A percentile compares a stretch with the other conserved stretches of the same genome.
These are phyloP conservation scores for Pardalotus punctatus DNA, from an alignment of 2,113 vertebrate genomes.

Conservation along the genomic window DNA sequence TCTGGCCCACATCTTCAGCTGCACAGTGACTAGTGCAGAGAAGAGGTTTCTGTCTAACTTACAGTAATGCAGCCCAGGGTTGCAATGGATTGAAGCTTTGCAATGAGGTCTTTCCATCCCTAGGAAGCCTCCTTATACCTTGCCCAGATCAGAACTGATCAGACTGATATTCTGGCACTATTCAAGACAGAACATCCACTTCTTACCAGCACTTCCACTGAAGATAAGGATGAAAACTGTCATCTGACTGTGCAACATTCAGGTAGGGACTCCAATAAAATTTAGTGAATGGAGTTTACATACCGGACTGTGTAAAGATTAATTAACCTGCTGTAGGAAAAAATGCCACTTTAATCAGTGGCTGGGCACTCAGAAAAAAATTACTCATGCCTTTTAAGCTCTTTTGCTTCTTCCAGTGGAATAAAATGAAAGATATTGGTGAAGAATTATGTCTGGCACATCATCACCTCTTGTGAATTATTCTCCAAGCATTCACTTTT, in stretches of 20 bases:
- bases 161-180: neutral
- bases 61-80: neutral
- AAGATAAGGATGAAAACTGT: neutral
- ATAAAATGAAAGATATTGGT: neutral
- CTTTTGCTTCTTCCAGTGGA: neutral
- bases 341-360: neutral
- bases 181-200: neutral
- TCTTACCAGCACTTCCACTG: neutral
- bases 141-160: neutral
- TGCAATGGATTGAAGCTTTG: neutral
- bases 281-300: neutral
- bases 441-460: neutral
- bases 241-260: neutral
- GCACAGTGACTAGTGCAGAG: neutral
- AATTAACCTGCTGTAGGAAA: neutral
- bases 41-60: neutral
- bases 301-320: neutral
- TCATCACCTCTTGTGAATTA: neutral
- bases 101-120: neutral
- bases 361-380: neutral
- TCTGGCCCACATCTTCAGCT: neutral
- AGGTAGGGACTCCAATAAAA: neutral
- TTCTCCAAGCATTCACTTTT: neutral
- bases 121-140: neutral
- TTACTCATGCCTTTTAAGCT: neutral